Conservation (phyloP, 1,140 invertebrate species). For the Odontomachus brunneus region DNA sequence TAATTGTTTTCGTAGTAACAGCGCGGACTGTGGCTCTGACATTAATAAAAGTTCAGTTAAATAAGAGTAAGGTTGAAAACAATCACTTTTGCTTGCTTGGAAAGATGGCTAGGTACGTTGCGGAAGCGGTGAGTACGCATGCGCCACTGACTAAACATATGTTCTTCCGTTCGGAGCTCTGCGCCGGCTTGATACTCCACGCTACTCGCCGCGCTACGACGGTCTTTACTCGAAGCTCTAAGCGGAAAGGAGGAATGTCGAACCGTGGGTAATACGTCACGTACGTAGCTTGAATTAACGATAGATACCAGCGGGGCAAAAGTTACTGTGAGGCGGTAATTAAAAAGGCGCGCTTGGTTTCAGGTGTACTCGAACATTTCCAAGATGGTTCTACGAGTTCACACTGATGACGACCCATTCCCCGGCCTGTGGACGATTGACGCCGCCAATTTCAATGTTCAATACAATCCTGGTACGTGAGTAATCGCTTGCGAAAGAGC, state of each 20-base stretch:
- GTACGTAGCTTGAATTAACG: neutral
- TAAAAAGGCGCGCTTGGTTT: neutral
- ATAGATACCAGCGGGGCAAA: too few relatives aligned
- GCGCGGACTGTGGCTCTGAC: conserved; percentile 97
- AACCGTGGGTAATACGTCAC: neutral
- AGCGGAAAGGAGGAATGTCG: neutral
- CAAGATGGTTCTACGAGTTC: neutral
- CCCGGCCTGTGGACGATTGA: too few relatives aligned
- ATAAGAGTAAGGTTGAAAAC: conserved; percentile 85
- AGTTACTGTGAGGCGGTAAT: neutral
- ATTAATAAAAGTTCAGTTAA: conserved; percentile 90
- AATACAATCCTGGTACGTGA: too few relatives aligned
- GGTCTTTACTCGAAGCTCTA: neutral
- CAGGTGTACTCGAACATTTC: neutral
- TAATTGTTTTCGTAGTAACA: conserved; percentile 97
- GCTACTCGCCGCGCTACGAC: neutral
- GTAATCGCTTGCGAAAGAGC: too few relatives aligned
- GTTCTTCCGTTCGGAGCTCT: conserved; percentile 82
- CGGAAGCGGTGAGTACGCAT: conserved; percentile 82
- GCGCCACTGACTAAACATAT: conserved; percentile 84
- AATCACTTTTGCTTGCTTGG: conserved; percentile 84
- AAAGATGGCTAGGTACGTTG: conserved; percentile 84
- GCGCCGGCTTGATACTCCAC: conserved; percentile 66
- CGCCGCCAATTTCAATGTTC: too few relatives aligned
- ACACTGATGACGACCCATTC: too few relatives aligned